A percentile compares a stretch with the other conserved stretches of the same genome.
Evolutionary conservation across 2,113 vertebrate genomes (phyloP).

Genomic region (Nibea albiflora): DNA sequence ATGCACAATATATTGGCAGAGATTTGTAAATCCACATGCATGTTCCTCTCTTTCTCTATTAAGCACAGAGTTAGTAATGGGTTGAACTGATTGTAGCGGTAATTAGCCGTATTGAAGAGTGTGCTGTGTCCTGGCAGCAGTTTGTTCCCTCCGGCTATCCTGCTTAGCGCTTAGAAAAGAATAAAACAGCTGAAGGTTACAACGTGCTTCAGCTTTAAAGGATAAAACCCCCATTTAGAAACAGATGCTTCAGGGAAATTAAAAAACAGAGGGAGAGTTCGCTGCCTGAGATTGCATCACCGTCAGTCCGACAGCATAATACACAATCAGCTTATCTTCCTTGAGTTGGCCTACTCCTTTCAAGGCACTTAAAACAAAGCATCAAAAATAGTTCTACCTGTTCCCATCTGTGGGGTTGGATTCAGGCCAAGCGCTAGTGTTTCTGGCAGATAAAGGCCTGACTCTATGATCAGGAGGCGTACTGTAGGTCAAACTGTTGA

Average conservation of each 20-base stretch:
- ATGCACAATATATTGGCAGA: slow-evolving; percentile 35
- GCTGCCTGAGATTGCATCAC: slow-evolving; percentile 72
- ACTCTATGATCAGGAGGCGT: slow-evolving; percentile 32
- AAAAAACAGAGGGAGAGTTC: slow-evolving; percentile 64
- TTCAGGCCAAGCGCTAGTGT: slow-evolving; percentile 45
- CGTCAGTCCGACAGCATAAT: slow-evolving; percentile 60
- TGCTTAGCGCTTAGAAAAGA: slow-evolving; percentile 67
- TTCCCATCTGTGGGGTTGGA: slow-evolving; percentile 45
- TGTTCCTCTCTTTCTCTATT: slow-evolving; percentile 8
- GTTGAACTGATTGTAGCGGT: slow-evolving; percentile 58
- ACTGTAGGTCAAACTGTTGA: slow-evolving; percentile 44
- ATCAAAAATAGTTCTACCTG: slow-evolving; percentile 68
- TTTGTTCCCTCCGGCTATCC: slow-evolving; percentile 65
- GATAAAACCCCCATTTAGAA: slow-evolving; percentile 77
- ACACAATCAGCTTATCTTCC: slow-evolving; percentile 67
- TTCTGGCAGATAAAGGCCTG: slow-evolving; percentile 47
- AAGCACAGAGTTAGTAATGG: slow-evolving; percentile 50
- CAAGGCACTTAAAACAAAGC: slow-evolving; percentile 51
- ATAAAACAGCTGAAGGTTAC: slow-evolving; percentile 79
- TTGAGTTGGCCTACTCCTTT: slow-evolving; percentile 51
- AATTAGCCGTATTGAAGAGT: slow-evolving; percentile 68
- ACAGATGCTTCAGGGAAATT: slow-evolving; percentile 73
- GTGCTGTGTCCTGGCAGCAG: slow-evolving; percentile 63
- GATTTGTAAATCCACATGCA: slow-evolving; percentile 40
- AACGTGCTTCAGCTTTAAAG: slow-evolving; percentile 69